Percentiles rank a stretch among this genome's conserved stretches.
Conservation (phyloP, 2,113 vertebrate genomes). For the Psephotus haematonotus region DNA sequence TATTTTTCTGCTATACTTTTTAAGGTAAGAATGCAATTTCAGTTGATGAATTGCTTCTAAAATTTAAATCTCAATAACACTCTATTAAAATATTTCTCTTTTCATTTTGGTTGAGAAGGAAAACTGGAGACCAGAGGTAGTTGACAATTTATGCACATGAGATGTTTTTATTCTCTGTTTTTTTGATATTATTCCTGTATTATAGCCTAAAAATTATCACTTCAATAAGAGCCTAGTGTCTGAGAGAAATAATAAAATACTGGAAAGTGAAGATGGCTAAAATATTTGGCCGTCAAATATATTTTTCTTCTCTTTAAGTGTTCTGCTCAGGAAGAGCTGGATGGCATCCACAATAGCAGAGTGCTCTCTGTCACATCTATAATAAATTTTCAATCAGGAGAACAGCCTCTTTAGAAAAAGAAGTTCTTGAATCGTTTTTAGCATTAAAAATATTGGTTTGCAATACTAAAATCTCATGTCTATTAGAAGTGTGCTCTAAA, state of each 20-base stretch:
- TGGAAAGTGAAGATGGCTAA: background rate
- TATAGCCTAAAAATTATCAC: constrained; percentile 26
- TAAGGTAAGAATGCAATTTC: constrained; percentile 82
- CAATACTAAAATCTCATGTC: background rate
- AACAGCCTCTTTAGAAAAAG: background rate
- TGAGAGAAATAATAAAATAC: constrained; percentile 5
- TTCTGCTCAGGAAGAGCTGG: background rate
- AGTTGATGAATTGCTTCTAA: background rate
- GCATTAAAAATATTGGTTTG: background rate
- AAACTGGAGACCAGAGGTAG: background rate
- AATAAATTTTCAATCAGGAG: background rate
- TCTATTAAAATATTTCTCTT: background rate
- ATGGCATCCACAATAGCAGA: background rate
- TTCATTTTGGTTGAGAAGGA: background rate
- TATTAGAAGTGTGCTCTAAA: background rate
- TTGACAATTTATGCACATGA: background rate
- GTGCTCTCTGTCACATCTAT: background rate
- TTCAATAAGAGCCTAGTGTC: constrained; percentile 2
- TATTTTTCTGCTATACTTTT: constrained; percentile 90
- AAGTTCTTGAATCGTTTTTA: background rate
- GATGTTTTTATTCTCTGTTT: constrained; percentile 11
- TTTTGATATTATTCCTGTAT: background rate
- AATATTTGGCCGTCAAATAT: constrained; percentile 7
- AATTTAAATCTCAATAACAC: background rate
- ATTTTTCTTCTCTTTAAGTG: constrained; percentile 18